Percentiles rank a stretch among this genome's conserved stretches.
These are phyloP conservation scores for Araneus ventricosus DNA, from an alignment of 1,140 invertebrate genomes.

Conservation along the genomic window DNA sequence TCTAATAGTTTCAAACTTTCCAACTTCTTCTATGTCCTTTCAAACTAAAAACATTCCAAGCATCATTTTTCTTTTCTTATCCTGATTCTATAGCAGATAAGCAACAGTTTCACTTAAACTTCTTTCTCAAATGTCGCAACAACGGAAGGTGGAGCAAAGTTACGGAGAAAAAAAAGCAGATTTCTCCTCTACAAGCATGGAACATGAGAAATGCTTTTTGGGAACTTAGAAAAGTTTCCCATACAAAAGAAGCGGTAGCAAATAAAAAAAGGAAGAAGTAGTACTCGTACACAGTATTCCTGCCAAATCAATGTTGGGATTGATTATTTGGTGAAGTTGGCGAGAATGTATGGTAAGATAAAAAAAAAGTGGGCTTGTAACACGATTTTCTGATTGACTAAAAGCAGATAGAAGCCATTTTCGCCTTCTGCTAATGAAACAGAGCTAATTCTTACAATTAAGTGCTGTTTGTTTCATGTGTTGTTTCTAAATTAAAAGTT, in stretches of 20 bases:
- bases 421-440: no score
- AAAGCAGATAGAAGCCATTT: not conserved
- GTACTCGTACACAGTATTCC: not conserved
- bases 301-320: conserved; percentile 27
- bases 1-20: conserved; percentile 29
- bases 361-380: not conserved
- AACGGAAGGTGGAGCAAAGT: conserved; percentile 22
- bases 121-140: conserved; percentile 19
- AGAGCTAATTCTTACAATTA: no score
- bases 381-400: conserved; percentile 10
- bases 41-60: conserved; percentile 42
- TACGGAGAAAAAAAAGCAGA: not conserved
- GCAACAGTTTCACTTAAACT: conserved; percentile 42
- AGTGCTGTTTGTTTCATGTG: no score
- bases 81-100: conserved; percentile 22
- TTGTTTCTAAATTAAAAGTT: no score
- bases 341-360: not conserved
- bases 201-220: conserved; percentile 58
- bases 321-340: conserved; percentile 35
- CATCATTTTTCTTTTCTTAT: conserved; percentile 30
- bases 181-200: conserved; percentile 39
- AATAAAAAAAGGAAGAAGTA: not conserved
- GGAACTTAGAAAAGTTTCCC: conserved; percentile 37
- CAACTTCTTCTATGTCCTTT: conserved; percentile 19
- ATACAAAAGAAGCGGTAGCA: conserved; percentile 1